Conservation (phyloP, 2,888 invertebrate species). For the Apamea anceps region DNA sequence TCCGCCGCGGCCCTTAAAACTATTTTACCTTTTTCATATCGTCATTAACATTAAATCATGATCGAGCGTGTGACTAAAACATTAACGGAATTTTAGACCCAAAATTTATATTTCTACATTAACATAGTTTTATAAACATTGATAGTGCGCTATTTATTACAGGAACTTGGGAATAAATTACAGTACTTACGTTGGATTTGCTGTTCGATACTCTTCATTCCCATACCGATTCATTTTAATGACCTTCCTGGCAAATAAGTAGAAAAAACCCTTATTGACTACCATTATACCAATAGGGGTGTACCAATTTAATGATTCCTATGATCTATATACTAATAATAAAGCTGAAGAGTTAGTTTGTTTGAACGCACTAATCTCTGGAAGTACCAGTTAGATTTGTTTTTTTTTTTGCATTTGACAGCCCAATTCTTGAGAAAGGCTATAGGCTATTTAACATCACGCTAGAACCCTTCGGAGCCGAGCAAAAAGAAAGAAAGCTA, state of each 20-base stretch:
- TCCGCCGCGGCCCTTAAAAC: not conserved
- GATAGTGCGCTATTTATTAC: slow-evolving; percentile 53
- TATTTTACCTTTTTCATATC: slow-evolving; percentile 29
- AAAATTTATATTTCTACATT: slow-evolving; percentile 38
- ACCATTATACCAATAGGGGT: not conserved
- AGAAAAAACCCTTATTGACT: not conserved
- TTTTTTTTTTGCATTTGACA: too few relatives aligned
- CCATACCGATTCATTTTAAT: slow-evolving; percentile 10
- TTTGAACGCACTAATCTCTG: too few relatives aligned
- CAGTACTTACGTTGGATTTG: slow-evolving; percentile 6
- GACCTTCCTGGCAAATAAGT: not conserved
- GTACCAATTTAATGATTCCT: slow-evolving; percentile 1
- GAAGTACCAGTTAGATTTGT: too few relatives aligned
- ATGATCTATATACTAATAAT: too few relatives aligned
- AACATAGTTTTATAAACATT: slow-evolving; percentile 47
- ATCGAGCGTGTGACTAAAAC: slow-evolving; percentile 52
- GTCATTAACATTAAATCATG: slow-evolving; percentile 56
- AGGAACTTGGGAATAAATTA: slow-evolving; percentile 19
- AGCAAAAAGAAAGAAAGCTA: too few relatives aligned
- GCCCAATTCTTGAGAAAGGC: too few relatives aligned
- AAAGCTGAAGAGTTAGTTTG: too few relatives aligned
- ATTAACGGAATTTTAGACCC: slow-evolving; percentile 31
- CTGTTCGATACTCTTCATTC: not conserved
- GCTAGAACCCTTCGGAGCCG: too few relatives aligned
- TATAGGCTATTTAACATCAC: too few relatives aligned